These are phyloP conservation scores for Dryococelus australis DNA, from an alignment of 2,888 invertebrate genomes.

Conservation along the genomic window DNA sequence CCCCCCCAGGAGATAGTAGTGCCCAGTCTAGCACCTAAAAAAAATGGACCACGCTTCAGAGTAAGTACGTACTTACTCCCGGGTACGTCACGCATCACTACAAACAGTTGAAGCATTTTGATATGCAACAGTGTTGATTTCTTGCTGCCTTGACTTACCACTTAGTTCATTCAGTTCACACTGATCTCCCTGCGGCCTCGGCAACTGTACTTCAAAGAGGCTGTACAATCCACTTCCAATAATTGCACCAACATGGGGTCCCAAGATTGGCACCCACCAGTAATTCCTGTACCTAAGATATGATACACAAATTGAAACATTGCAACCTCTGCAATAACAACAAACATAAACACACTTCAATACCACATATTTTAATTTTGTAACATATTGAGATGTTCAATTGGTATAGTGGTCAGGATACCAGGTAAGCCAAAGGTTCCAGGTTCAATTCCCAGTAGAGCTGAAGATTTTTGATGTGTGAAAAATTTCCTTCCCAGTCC, in stretches of 20 bases:
- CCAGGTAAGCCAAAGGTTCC: too few relatives aligned
- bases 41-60: too few relatives aligned
- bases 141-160: neutral
- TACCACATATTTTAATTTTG: neutral
- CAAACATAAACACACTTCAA: neutral
- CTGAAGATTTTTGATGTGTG: too few relatives aligned
- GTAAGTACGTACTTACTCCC: too few relatives aligned
- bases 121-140: too few relatives aligned
- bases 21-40: too few relatives aligned
- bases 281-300: constrained; percentile 18
- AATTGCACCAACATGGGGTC: constrained; percentile 40
- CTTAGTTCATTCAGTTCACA: neutral
- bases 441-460: too few relatives aligned
- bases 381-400: neutral
- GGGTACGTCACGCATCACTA: too few relatives aligned
- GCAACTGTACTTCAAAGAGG: constrained; percentile 35
- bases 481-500: too few relatives aligned
- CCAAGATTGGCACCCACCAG: constrained; percentile 39
- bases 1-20: too few relatives aligned
- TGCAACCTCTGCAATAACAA: neutral
- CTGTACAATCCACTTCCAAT: constrained; percentile 34
- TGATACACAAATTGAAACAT: neutral
- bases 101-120: too few relatives aligned
- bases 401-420: too few relatives aligned
- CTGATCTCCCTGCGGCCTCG: neutral